A percentile compares a stretch with the other conserved stretches of the same genome.
These are phyloP conservation scores for Acipenser ruthenus DNA, from an alignment of 2,797 vertebrate species.

Conservation along the genomic window DNA sequence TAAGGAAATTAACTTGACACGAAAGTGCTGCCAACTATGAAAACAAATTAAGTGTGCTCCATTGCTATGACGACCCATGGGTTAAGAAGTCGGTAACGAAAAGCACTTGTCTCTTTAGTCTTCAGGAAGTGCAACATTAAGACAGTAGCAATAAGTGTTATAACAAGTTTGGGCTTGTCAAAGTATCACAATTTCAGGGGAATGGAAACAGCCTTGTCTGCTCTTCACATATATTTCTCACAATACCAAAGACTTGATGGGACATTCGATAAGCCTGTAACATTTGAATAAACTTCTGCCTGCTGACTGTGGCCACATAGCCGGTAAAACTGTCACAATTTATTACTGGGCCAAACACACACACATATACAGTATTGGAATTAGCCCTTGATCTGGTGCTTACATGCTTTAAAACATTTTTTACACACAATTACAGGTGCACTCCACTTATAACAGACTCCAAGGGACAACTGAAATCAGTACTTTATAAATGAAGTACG, in stretches of 20 bases:
- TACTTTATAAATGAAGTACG: too few relatives aligned
- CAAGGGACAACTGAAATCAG: too few relatives aligned
- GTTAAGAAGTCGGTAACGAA: neutral
- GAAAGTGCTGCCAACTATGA: neutral
- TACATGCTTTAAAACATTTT: too few relatives aligned
- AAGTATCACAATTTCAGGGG: neutral
- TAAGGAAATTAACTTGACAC: neutral
- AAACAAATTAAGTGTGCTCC: conserved; percentile 2
- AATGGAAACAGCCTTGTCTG: neutral
- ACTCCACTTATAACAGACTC: too few relatives aligned
- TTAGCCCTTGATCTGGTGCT: too few relatives aligned
- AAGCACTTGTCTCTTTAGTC: neutral
- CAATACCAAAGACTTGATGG: too few relatives aligned
- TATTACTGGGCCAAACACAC: neutral
- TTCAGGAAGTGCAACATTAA: neutral
- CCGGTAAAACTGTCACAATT: neutral
- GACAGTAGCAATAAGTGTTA: neutral
- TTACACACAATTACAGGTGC: too few relatives aligned
- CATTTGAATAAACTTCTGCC: neutral
- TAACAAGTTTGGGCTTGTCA: neutral
- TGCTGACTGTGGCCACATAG: too few relatives aligned
- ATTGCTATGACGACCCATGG: neutral
- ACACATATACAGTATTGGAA: too few relatives aligned
- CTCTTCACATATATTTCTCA: neutral
- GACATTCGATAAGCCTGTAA: too few relatives aligned